Base-by-base conservation (phyloP, 2,888 invertebrate genomes). In the Heteropelma amictum region DNA sequence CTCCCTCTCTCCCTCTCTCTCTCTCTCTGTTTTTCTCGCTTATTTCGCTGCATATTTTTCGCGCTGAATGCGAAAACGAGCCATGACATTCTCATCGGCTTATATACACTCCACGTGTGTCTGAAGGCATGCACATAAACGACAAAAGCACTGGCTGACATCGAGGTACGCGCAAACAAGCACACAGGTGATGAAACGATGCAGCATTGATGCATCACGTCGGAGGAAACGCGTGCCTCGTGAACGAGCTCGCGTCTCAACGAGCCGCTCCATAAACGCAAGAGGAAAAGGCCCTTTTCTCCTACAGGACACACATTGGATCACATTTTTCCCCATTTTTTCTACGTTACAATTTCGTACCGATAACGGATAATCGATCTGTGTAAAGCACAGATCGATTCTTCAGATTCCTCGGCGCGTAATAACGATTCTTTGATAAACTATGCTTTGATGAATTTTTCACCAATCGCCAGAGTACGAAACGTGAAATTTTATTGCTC, bases 401-500 rank as follows among this genome's bases (percentile, higher is more conserved):
- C n/a, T n/a, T n/a, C n/a, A n/a, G n/a, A n/a, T n/a, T n/a, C n/a
- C n/a, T n/a, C n/a, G n/a, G n/a, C n/a, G n/a, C n/a, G n/a, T n/a
- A n/a, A n/a, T n/a, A n/a, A n/a, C n/a, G n/a, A n/a, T n/a, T n/a
- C n/a, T n/a, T n/a, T n/a, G n/a, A 23, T 49, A 14, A 14, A 49
- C 12, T 28, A 42, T 12, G 21, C 8, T 33, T 60, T 30, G 10
- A 19, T 60, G 12, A 12, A 4, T 6, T 47, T 21, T n/a, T n/a
- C n/a, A n/a, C n/a, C n/a, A n/a, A n/a, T n/a, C n/a, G 14, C 0
- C n/a, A 8, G 38, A 26, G 35, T 26, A 33, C 17, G 23, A 38
- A 14, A n/a, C 35, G 35, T 47, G 3, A 47, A 49, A 71, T 71
- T 71, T 49, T 49, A 64, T 71, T 64, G 45, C 71, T 3, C n/a